Evolutionary conservation across 2,113 vertebrate species (phyloP).

Genomic region (Caretta caretta): DNA sequence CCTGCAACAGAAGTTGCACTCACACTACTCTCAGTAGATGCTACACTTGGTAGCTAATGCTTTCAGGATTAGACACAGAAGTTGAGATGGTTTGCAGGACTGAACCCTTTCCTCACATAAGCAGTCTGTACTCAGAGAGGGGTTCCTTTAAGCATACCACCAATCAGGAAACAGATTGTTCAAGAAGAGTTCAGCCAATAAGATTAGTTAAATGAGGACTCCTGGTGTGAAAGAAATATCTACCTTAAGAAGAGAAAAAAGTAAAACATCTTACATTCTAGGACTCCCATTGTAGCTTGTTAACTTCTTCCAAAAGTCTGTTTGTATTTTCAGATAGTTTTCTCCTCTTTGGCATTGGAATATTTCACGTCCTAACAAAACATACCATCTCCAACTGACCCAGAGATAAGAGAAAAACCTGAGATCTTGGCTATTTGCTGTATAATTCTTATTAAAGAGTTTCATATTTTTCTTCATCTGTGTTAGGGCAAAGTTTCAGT

Average conservation of each 20-base stretch:
- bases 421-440: not conserved
- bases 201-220: not conserved
- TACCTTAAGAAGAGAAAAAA: not conserved
- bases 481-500: not conserved
- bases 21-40: not conserved
- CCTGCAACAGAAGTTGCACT: not conserved
- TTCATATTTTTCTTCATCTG: not conserved
- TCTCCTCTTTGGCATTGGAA: not conserved
- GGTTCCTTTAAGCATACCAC: not conserved
- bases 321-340: not conserved
- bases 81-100: not conserved
- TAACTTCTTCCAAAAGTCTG: not conserved
- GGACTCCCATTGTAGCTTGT: not conserved
- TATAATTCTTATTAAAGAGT: accelerated
- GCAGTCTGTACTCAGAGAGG: not conserved
- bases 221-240: not conserved
- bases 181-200: not conserved
- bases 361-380: not conserved
- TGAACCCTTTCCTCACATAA: not conserved
- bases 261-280: not conserved
- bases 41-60: not conserved
- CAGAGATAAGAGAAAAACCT: not conserved
- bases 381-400: not conserved
- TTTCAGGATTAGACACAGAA: not conserved
- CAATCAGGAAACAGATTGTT: not conserved